Evolutionary conservation across 2,888 invertebrate species (phyloP).

Genomic region (Cheilosia vernalis): DNA sequence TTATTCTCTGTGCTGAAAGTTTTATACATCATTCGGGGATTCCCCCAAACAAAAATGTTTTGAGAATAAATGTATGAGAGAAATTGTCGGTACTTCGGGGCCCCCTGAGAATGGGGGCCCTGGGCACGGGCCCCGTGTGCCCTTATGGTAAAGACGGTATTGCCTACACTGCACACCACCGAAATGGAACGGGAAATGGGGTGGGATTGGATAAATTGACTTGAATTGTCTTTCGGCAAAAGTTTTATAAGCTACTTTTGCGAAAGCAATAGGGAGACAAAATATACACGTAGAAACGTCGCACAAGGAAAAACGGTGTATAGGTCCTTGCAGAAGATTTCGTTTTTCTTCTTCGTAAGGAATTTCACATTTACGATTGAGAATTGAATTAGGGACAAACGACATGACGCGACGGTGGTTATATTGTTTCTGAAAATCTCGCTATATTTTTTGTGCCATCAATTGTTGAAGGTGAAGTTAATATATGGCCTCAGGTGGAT

Average conservation of each 20-base stretch:
- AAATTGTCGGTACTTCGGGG: no score
- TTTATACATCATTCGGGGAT: no score
- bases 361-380: constrained; percentile 40
- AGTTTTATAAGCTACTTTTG: constrained; percentile 52
- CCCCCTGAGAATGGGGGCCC: no score
- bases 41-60: no score
- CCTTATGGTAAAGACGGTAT: no score
- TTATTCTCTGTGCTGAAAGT: no score
- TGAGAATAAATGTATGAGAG: no score
- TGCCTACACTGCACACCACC: neutral
- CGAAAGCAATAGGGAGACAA: neutral
- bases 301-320: neutral
- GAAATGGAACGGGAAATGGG: constrained; percentile 7
- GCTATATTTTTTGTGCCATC: neutral
- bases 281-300: neutral
- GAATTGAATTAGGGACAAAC: constrained; percentile 50
- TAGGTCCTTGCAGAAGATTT: constrained; percentile 18
- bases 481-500: constrained; percentile 25
- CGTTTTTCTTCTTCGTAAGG: neutral
- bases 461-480: constrained; percentile 44
- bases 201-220: constrained; percentile 47
- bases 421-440: constrained; percentile 17
- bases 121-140: no score
- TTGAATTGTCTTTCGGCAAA: constrained; percentile 43
- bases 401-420: constrained; percentile 30